Percentiles rank a stretch among this genome's conserved stretches.
Conservation (phyloP, 1,140 invertebrate genomes). For the Drosophila pallidifrons region DNA sequence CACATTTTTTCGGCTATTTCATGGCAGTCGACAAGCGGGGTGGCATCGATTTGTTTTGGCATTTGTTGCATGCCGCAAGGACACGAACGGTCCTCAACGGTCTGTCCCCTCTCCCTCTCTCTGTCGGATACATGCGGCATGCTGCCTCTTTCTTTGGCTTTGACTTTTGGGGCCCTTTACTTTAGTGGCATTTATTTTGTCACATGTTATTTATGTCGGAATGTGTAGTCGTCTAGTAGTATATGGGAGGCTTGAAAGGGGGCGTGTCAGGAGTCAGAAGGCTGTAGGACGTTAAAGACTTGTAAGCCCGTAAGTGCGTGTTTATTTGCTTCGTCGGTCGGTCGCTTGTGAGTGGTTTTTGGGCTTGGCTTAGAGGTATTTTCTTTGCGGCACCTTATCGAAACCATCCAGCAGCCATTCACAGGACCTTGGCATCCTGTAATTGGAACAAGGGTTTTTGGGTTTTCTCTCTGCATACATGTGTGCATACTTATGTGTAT, state of each 20-base stretch:
- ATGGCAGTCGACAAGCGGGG: neutral
- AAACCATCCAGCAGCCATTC: conserved; percentile 53
- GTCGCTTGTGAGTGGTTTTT: conserved; percentile 41
- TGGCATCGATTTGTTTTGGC: conserved; percentile 77
- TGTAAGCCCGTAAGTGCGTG: conserved; percentile 74
- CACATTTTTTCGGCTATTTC: conserved; percentile 58
- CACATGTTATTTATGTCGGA: conserved; percentile 67
- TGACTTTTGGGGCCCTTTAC: conserved; percentile 63
- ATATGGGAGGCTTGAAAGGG: neutral
- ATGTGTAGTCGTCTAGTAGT: conserved; percentile 42
- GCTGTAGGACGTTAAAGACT: conserved; percentile 37
- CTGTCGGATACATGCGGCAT: neutral
- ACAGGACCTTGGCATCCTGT: conserved; percentile 50
- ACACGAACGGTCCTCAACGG: conserved; percentile 26
- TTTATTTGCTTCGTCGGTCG: conserved; percentile 62
- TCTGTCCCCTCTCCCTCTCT: neutral
- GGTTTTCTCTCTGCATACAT: neutral
- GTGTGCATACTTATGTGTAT: neutral
- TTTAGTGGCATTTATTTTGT: conserved; percentile 79
- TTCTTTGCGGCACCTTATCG: conserved; percentile 68
- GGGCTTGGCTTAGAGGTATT: conserved; percentile 64
- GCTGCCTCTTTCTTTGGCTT: neutral
- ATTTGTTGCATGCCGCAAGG: conserved; percentile 75
- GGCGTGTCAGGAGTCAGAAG: conserved; percentile 3
- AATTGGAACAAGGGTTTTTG: conserved; percentile 72